A percentile compares a stretch with the other conserved stretches of the same genome.
These are phyloP conservation scores for Armadillidium nasatum DNA, from an alignment of 1,140 invertebrate species.

Conservation along the genomic window DNA sequence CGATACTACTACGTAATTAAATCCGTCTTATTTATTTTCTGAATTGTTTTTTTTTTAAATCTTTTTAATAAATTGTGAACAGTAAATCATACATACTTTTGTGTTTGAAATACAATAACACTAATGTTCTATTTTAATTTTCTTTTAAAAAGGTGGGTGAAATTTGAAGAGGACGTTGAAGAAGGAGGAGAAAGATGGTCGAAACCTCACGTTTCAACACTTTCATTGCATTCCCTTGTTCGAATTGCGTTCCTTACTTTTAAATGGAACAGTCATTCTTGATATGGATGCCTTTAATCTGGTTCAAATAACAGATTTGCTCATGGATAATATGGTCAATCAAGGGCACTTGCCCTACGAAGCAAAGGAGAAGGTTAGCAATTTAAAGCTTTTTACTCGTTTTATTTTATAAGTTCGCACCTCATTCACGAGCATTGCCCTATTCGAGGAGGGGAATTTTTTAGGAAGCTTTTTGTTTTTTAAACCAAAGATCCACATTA, in stretches of 20 bases:
- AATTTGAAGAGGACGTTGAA: slow-evolving; percentile 71
- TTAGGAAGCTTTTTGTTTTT: too few relatives aligned
- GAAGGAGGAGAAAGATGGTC: slow-evolving; percentile 54
- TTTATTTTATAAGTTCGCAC: too few relatives aligned
- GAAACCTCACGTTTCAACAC: slow-evolving; percentile 87
- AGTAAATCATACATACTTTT: not conserved
- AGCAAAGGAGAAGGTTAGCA: slow-evolving; percentile 51
- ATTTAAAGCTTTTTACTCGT: too few relatives aligned
- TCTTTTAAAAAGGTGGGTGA: slow-evolving; percentile 72
- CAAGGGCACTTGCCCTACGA: slow-evolving; percentile 68
- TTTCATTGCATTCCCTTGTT: slow-evolving; percentile 83
- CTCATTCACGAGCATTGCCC: too few relatives aligned
- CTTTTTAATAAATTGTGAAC: not conserved
- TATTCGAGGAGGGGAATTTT: too few relatives aligned
- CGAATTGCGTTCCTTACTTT: slow-evolving; percentile 65
- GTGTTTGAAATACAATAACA: not conserved
- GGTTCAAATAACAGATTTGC: slow-evolving; percentile 81
- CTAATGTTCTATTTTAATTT: not conserved
- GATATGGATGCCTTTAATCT: slow-evolving; percentile 81
- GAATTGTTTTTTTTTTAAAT: not conserved
- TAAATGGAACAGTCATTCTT: slow-evolving; percentile 84
- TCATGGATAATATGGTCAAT: slow-evolving; percentile 86
- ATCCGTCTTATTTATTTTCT: not conserved
- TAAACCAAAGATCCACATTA: too few relatives aligned
- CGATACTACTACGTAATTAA: too few relatives aligned